phyloP scores from a whole-genome alignment of 2,888 invertebrate genomes.

The Tubiluchus corallicola region DNA sequence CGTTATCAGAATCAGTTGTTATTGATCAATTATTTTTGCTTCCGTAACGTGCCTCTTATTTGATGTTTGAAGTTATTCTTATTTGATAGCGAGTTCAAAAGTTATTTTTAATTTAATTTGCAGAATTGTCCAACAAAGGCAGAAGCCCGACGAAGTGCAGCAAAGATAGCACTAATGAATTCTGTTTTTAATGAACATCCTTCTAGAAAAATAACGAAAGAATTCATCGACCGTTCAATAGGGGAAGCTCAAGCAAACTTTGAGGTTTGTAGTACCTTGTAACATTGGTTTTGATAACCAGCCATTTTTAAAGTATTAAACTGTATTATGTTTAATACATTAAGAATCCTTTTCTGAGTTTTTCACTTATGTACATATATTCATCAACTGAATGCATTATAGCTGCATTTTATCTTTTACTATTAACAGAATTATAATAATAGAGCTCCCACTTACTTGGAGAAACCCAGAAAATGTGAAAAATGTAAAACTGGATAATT shows the following conservation, averaged over 20 bases:
- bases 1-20: too few relatives aligned
- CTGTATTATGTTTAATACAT: too few relatives aligned
- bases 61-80: neutral
- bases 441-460: too few relatives aligned
- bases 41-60: neutral
- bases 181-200: conserved; percentile 92
- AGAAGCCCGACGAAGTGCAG: conserved; percentile 77
- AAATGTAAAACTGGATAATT: too few relatives aligned
- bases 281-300: neutral
- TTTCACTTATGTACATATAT: neutral
- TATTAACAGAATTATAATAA: too few relatives aligned
- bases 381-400: too few relatives aligned
- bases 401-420: too few relatives aligned
- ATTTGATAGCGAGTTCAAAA: neutral
- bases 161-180: conserved; percentile 89
- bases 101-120: conserved; percentile 8
- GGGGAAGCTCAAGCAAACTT: conserved; percentile 74
- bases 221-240: conserved; percentile 82
- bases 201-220: conserved; percentile 71
- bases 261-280: conserved; percentile 36
- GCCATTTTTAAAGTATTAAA: neutral
- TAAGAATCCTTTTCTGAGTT: too few relatives aligned
- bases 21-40: too few relatives aligned
- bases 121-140: conserved; percentile 86
- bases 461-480: too few relatives aligned